A percentile compares a stretch with the other conserved stretches of the same genome.
phyloP scores from a whole-genome alignment of 2,888 invertebrate species.

The Thecocarcelia acutangulata region DNA sequence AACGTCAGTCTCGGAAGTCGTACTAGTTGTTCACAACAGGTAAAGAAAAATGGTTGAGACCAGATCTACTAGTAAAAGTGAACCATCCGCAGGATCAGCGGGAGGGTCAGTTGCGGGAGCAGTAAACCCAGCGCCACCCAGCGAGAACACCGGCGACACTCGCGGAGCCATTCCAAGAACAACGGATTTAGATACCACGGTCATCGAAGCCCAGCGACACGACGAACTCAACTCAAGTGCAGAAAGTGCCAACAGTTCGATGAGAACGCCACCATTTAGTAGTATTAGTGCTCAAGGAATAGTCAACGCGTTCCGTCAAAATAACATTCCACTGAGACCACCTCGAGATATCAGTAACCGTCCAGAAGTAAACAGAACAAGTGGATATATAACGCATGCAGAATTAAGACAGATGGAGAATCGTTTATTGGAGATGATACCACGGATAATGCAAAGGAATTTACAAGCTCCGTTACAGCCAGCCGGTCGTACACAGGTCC shows the following conservation, averaged over 20 bases:
- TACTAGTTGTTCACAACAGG: too few relatives aligned
- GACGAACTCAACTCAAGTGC: constrained; percentile 2
- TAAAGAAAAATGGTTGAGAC: too few relatives aligned
- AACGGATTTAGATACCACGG: too few relatives aligned
- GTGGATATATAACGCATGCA: background rate
- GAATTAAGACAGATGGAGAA: constrained; percentile 7
- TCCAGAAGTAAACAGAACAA: background rate
- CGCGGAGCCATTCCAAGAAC: too few relatives aligned
- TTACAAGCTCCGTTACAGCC: background rate
- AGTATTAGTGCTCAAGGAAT: constrained; percentile 11
- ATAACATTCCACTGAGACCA: background rate
- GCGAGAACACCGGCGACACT: too few relatives aligned
- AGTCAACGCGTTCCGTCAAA: background rate
- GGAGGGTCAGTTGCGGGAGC: too few relatives aligned
- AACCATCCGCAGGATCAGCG: too few relatives aligned
- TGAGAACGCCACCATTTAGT: constrained; percentile 2
- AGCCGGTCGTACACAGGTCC: too few relatives aligned
- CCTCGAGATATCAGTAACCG: background rate
- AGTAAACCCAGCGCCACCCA: too few relatives aligned
- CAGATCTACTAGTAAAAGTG: too few relatives aligned
- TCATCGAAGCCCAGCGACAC: too few relatives aligned
- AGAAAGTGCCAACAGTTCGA: background rate
- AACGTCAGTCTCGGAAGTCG: too few relatives aligned
- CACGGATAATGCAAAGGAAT: background rate
- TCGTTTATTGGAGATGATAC: background rate